These are phyloP conservation scores for Momotus momota DNA, from an alignment of 2,797 vertebrate genomes.

Conservation along the genomic window DNA sequence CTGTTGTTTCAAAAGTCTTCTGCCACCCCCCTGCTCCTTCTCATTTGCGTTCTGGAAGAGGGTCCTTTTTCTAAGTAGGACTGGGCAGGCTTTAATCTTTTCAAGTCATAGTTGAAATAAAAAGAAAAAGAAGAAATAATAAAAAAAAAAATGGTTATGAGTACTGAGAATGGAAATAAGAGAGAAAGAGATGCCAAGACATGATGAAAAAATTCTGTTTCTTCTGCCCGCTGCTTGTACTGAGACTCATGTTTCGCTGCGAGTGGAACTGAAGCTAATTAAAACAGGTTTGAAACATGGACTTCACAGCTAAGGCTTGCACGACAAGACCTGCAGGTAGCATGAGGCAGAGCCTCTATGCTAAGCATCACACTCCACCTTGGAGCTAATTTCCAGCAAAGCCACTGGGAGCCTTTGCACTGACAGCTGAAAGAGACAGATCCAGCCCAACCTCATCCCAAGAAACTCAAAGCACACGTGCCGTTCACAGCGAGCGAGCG, in stretches of 20 bases:
- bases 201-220: slow-evolving; percentile 43
- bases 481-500: rapidly evolving
- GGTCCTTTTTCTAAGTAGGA: neutral
- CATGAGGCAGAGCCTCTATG: neutral
- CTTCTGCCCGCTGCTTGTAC: neutral
- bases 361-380: neutral
- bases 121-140: neutral
- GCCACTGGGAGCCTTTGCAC: neutral
- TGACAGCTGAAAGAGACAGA: neutral
- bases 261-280: neutral
- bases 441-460: neutral
- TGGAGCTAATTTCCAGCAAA: neutral
- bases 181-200: neutral
- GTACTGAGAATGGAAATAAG: neutral
- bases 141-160: neutral
- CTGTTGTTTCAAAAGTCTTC: neutral
- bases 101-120: neutral
- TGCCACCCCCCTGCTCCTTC: neutral
- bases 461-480: rapidly evolving
- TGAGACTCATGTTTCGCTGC: neutral
- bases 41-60: neutral
- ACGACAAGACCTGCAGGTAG: neutral
- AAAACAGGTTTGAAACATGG: neutral
- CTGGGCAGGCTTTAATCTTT: neutral
- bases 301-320: neutral